Conservation (phyloP, 1,140 invertebrate species). For the Bombus sibiricus region DNA sequence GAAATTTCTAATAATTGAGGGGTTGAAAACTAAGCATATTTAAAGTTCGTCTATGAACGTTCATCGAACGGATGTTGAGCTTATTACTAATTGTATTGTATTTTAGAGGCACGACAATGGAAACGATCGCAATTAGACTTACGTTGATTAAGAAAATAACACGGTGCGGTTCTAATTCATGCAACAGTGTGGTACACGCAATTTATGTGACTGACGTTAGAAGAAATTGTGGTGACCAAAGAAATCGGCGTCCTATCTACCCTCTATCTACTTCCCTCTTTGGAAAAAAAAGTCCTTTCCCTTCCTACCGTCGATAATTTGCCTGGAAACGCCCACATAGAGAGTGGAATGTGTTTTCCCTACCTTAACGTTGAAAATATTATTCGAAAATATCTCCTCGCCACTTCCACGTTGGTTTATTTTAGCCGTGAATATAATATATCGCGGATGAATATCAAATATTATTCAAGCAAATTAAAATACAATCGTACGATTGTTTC, state of each 20-base stretch:
- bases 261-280: conserved; percentile 2
- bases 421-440: background rate
- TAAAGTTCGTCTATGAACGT: background rate
- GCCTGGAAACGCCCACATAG: background rate
- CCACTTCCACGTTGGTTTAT: background rate
- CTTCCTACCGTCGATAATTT: conserved; percentile 14
- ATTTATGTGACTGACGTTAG: background rate
- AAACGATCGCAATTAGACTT: background rate
- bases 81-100: background rate
- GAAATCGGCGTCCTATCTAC: conserved; percentile 17
- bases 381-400: background rate
- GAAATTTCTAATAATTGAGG: background rate
- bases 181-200: background rate
- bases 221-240: conserved; percentile 2
- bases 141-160: conserved; percentile 7
- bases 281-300: background rate
- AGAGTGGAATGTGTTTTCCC: background rate
- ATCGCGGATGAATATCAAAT: background rate
- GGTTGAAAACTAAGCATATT: background rate
- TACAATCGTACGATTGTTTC: background rate
- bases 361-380: background rate
- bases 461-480: conserved; percentile 3
- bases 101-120: background rate
- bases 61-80: background rate
- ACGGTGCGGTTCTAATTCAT: background rate